Percentiles rank a stretch among this genome's conserved stretches.
These are phyloP conservation scores for Paramormyrops kingsleyae DNA, from an alignment of 2,113 vertebrate genomes.

Conservation along the genomic window DNA sequence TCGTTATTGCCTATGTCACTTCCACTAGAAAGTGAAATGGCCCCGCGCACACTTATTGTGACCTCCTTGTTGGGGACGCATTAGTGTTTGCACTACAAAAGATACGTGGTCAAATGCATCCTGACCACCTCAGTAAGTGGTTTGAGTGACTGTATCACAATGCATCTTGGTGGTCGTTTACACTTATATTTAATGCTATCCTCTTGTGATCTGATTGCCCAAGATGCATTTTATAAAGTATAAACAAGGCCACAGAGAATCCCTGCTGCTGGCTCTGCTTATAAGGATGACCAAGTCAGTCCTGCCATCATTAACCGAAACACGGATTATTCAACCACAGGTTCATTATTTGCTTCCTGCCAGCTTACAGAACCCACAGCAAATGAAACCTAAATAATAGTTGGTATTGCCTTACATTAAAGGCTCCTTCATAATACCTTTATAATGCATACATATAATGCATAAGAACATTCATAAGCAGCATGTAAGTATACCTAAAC, in stretches of 20 bases:
- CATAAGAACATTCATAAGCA: not conserved
- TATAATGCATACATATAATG: not conserved
- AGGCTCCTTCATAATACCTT: not conserved
- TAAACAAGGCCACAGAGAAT: not conserved
- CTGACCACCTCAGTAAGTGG: not conserved
- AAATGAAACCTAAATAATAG: not conserved
- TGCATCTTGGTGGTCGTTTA: not conserved
- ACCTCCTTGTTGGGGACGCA: not conserved
- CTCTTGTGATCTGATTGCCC: not conserved
- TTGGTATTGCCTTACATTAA: not conserved
- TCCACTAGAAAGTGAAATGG: not conserved
- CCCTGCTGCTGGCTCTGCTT: not conserved
- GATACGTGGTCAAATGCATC: not conserved
- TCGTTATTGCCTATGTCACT: not conserved
- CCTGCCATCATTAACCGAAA: not conserved
- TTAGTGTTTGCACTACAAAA: not conserved
- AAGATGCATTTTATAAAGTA: not conserved
- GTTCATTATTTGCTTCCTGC: not conserved
- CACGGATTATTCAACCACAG: not conserved
- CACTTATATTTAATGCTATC: not conserved
- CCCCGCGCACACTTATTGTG: not conserved
- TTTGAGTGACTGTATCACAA: not conserved
- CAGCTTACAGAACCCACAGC: not conserved
- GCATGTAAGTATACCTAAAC: not conserved
- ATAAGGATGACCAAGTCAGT: not conserved